Conservation (phyloP, 2,797 vertebrate species). For the Platalea minor region DNA sequence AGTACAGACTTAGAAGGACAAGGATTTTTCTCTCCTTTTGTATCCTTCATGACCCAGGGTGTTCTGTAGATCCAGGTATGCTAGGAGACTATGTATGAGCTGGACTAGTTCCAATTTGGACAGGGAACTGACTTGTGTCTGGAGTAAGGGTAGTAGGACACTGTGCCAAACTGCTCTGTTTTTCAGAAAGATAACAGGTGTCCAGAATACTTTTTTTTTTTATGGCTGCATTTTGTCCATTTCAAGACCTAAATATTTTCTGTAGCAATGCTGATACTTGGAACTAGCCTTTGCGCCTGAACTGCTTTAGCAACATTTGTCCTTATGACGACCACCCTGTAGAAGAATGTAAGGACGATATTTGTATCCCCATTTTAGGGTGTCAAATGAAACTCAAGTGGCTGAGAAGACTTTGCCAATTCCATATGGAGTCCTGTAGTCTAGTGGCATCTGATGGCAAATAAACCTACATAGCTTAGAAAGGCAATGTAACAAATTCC, state of each 20-base stretch:
- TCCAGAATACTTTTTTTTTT: background rate
- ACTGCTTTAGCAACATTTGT: background rate
- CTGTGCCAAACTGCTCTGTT: background rate
- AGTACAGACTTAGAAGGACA: background rate
- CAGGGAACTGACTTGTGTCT: background rate
- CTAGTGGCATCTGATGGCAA: background rate
- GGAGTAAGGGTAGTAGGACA: background rate
- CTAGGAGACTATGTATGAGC: too few relatives aligned
- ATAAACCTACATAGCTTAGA: background rate
- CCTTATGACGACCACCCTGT: background rate
- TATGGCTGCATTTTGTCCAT: background rate
- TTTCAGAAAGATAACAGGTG: background rate
- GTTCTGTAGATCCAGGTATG: background rate
- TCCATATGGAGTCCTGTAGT: background rate
- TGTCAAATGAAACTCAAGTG: background rate
- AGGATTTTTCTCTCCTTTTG: background rate
- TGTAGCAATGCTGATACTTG: background rate
- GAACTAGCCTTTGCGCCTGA: background rate
- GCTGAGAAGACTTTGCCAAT: background rate
- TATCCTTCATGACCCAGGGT: background rate
- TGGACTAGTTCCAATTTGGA: background rate
- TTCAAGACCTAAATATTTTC: background rate
- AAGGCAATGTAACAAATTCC: background rate
- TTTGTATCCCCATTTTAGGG: background rate
- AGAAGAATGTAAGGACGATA: background rate